phyloP scores from a whole-genome alignment of 2,888 invertebrate species.

The Hemithea aestivaria region DNA sequence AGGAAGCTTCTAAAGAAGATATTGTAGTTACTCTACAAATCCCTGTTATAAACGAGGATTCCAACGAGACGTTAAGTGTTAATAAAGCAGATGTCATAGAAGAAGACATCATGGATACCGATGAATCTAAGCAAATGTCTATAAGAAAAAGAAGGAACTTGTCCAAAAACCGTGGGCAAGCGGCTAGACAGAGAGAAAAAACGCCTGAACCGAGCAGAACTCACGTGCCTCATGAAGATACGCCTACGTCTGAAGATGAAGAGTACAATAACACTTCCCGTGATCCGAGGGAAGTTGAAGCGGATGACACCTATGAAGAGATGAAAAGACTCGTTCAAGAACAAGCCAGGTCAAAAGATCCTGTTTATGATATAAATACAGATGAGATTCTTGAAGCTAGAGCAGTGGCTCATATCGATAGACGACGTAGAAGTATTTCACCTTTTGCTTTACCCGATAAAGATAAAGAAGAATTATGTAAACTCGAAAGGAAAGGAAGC shows the following conservation, averaged over 20 bases:
- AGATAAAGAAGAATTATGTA: slow-evolving; percentile 57
- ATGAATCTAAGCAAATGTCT: slow-evolving; percentile 69
- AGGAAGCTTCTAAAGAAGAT: slow-evolving; percentile 39
- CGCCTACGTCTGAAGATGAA: slow-evolving; percentile 80
- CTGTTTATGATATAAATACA: slow-evolving; percentile 67
- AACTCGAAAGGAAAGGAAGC: slow-evolving; percentile 66
- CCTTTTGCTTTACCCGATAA: slow-evolving; percentile 71
- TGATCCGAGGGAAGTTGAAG: slow-evolving; percentile 67
- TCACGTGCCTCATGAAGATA: slow-evolving; percentile 78
- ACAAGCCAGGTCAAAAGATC: slow-evolving; percentile 61
- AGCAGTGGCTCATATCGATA: slow-evolving; percentile 61
- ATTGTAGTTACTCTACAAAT: slow-evolving; percentile 44
- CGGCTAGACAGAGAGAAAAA: slow-evolving; percentile 69
- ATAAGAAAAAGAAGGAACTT: slow-evolving; percentile 81
- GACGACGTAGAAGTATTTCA: slow-evolving; percentile 72
- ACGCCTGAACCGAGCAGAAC: slow-evolving; percentile 72
- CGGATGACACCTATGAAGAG: slow-evolving; percentile 70
- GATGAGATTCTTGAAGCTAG: slow-evolving; percentile 70
- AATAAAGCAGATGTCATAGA: slow-evolving; percentile 44
- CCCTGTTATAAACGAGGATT: slow-evolving; percentile 54
- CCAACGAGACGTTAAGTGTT: slow-evolving; percentile 47
- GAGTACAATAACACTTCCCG: slow-evolving; percentile 47
- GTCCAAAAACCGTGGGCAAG: slow-evolving; percentile 76
- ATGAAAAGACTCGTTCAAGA: slow-evolving; percentile 69
- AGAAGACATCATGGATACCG: slow-evolving; percentile 51